Evolutionary conservation across 2,888 invertebrate genomes (phyloP), one percentile per base, ranked within the genome.

Genomic region (Polyploca ridens): DNA sequence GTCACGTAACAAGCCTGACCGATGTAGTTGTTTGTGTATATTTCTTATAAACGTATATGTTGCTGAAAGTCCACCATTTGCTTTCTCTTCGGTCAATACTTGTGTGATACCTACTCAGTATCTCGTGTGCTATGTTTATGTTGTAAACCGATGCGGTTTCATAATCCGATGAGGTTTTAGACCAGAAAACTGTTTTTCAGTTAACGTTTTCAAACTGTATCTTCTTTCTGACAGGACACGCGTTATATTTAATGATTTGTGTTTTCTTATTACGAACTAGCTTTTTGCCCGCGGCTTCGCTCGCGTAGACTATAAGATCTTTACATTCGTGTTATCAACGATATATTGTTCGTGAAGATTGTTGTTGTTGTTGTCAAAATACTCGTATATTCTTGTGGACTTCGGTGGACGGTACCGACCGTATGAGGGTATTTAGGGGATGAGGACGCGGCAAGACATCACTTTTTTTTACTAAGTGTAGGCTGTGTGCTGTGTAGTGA

Each of bases 131-230:
- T 19, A 19, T 19, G 54, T 10, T 1, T 4, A 41, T 41, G 13
- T 41, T 41, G 7, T 41, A 54, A 10, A 7, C 19, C 54, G 16
- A 54, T 54, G 54, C 54, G 54, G 54, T 54, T 54, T 54, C 19
- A 54, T 38, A 62, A 38, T 14, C 8, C 10, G 27, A 38, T 41
- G 41, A 62, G 14, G 27, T 35, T 54, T 33, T n/a, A 54, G 7
- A 33, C 35, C 49, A 54, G 49, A 54, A 54, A 62, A 62, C 33
- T 33, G 46, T 49, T 11, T 41, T 41, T 19, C 54, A 19, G 19
- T 54, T 41, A 54, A 19, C 54, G 54, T 54, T 54, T 10, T 10
- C n/a, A 10, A 54, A 54, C 54, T 54, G 54, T 54, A 54, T 16
- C 19, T 16, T 19, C 7, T n/a, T 49, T n/a, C 19, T 46, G n/a